Evolutionary conservation across 2,113 vertebrate genomes (phyloP), one percentile per base, ranked within the genome.

Genomic region (Sorex fumeus): DNA sequence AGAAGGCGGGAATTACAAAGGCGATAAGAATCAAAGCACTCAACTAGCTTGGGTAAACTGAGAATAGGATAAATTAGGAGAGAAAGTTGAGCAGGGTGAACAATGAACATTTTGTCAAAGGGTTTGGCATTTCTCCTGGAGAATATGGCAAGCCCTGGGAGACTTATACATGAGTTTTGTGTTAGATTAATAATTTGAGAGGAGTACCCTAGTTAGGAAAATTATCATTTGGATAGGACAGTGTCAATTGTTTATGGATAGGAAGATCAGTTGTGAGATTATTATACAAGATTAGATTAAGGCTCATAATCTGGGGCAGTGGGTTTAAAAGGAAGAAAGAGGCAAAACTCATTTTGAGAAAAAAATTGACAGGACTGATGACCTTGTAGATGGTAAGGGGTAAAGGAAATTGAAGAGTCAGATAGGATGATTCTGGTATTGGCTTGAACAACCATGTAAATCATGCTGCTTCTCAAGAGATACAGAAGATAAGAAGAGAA

Each of bases 21-120:
- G 23, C 86, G 69, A 72, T 87, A 70, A 85, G 87, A 75, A 53
- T 85, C 47, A 21, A 32, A 6, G 85, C 47, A 81, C 53, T 53
- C 12, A 53, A 53, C 13, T 53, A 53, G 18, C 53, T 53, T 53
- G 53, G 53, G 53, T 6, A 75, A 69, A 47, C 18, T 2, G 32
- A 67, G 78, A 25, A 91, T 67, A 80, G 69, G 69, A 80, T 87
- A 70, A 81, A 47, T 11, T 79, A 57, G 71, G 53, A 77, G 69
- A 34, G 25, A 30, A 19, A 47, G 32, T 32, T 45, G 62, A 82
- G 36, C 28, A 74, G 71, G 23, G 36, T 67, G 32, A 86, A 32
- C 15, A 72, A 10, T 47, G 2, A 47, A 69, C 66, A 2, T 10
- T 57, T 4, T 72, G 12, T 27, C 66, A 30, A 30, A 83, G 43